These are phyloP conservation scores for Planiliza haematocheilus DNA, from an alignment of 2,113 vertebrate genomes.

Conservation along the genomic window DNA sequence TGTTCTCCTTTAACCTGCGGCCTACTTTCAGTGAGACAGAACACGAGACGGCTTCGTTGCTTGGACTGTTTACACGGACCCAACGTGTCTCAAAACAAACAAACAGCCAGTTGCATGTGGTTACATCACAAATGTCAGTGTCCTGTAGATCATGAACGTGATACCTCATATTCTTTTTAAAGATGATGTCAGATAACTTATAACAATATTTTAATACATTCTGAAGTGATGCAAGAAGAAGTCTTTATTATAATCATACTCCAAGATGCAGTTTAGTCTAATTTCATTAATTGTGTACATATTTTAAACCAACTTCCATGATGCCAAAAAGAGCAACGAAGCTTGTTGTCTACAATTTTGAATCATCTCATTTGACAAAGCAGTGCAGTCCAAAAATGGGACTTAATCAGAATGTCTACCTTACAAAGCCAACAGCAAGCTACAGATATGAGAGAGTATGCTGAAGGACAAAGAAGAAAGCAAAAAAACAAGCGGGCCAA, in stretches of 20 bases:
- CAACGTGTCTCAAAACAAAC: background rate
- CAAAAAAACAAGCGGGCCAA: slow-evolving; percentile 3
- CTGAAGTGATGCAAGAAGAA: background rate
- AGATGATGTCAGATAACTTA: too few species aligned
- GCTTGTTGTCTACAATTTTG: slow-evolving; percentile 28
- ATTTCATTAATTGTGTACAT: slow-evolving; percentile 15
- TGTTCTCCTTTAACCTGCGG: slow-evolving; percentile 41
- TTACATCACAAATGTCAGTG: slow-evolving; percentile 32
- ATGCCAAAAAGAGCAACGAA: slow-evolving; percentile 28
- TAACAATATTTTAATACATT: slow-evolving; percentile 6
- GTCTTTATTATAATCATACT: background rate
- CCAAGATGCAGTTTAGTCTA: background rate
- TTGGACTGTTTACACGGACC: slow-evolving; percentile 11
- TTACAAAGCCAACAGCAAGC: slow-evolving; percentile 31
- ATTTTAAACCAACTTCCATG: slow-evolving; percentile 14
- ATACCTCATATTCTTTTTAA: too few species aligned
- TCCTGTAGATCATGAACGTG: too few species aligned
- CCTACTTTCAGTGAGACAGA: slow-evolving; percentile 43
- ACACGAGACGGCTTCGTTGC: slow-evolving; percentile 1
- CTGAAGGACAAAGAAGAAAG: background rate
- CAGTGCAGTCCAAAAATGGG: background rate
- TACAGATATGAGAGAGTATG: slow-evolving; percentile 12
- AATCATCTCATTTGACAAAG: slow-evolving; percentile 32
- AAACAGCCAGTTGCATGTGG: background rate
- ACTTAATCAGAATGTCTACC: slow-evolving; percentile 16